Evolutionary conservation across 2,888 invertebrate species (phyloP).

Genomic region (Ophion ventricosus): DNA sequence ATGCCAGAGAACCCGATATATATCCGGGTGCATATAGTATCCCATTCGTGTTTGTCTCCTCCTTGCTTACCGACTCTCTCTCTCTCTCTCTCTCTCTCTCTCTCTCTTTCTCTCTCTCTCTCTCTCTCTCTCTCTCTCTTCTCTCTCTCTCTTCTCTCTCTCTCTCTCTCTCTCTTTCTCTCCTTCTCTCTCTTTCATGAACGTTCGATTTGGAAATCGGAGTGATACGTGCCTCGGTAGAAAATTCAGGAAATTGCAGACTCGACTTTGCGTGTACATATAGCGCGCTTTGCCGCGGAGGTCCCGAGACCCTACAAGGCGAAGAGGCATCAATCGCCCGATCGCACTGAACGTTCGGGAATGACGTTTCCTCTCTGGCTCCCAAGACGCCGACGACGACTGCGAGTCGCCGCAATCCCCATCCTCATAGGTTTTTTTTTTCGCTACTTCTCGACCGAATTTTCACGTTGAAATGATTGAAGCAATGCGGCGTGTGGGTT

Average conservation of each 20-base stretch:
- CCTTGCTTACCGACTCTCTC: not conserved
- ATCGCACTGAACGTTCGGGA: slow-evolving; percentile 57
- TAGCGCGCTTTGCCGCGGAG: slow-evolving; percentile 26
- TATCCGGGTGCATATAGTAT: too few relatives aligned
- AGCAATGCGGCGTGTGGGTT: not conserved
- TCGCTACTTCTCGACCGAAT: not conserved
- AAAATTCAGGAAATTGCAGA: slow-evolving; percentile 69
- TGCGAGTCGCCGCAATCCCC: not conserved
- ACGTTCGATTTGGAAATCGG: slow-evolving; percentile 66
- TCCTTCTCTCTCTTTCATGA: slow-evolving; percentile 4
- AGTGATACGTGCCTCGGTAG: slow-evolving; percentile 67
- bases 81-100: slow-evolving; percentile 37
- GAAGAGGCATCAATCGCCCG: slow-evolving; percentile 60
- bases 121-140: slow-evolving; percentile 18
- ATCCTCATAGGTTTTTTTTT: slow-evolving; percentile 9
- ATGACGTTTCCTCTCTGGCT: slow-evolving; percentile 53
- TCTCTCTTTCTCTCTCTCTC: slow-evolving; percentile 9
- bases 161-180: slow-evolving; percentile 16
- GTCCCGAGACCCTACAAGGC: slow-evolving; percentile 29
- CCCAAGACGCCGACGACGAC: not conserved
- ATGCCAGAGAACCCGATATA: too few relatives aligned
- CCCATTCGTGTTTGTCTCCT: too few relatives aligned
- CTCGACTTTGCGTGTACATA: slow-evolving; percentile 66
- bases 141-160: slow-evolving; percentile 39
- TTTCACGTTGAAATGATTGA: not conserved